These are phyloP conservation scores for Tupaia chinensis DNA, from an alignment of 2,113 vertebrate species.

Conservation along the genomic window DNA sequence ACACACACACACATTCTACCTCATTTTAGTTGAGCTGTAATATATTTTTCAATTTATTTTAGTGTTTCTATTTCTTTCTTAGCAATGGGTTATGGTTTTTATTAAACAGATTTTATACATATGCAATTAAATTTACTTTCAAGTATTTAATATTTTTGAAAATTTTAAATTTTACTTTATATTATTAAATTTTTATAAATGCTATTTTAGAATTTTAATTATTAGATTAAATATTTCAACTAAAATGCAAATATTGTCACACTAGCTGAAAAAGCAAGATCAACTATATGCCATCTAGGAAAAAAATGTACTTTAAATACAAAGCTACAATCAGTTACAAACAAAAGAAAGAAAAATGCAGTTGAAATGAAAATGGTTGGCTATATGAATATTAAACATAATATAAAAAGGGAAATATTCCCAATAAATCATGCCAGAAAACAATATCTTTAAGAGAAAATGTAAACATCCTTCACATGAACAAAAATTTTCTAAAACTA, in stretches of 20 bases:
- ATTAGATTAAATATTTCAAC: background rate
- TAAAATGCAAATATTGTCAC: background rate
- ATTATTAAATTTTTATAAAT: background rate
- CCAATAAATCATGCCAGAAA: background rate
- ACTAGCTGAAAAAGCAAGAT: background rate
- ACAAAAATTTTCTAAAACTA: slow-evolving; percentile 27
- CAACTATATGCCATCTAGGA: background rate
- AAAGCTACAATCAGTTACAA: slow-evolving; percentile 8
- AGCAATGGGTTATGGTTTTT: background rate
- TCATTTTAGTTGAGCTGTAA: background rate
- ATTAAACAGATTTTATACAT: background rate
- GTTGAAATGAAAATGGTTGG: background rate
- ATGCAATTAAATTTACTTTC: background rate
- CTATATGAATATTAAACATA: background rate
- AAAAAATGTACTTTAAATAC: background rate
- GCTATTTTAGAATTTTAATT: background rate
- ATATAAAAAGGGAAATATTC: background rate
- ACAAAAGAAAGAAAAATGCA: background rate
- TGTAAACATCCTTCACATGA: background rate
- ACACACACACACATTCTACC: background rate
- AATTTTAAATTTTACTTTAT: background rate
- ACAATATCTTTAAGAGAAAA: background rate
- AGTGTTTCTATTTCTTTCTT: background rate
- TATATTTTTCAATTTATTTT: background rate
- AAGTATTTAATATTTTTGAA: background rate